A percentile compares a stretch with the other conserved stretches of the same genome.
phyloP scores from a whole-genome alignment of 2,888 invertebrate genomes.

The Stenurella melanura region DNA sequence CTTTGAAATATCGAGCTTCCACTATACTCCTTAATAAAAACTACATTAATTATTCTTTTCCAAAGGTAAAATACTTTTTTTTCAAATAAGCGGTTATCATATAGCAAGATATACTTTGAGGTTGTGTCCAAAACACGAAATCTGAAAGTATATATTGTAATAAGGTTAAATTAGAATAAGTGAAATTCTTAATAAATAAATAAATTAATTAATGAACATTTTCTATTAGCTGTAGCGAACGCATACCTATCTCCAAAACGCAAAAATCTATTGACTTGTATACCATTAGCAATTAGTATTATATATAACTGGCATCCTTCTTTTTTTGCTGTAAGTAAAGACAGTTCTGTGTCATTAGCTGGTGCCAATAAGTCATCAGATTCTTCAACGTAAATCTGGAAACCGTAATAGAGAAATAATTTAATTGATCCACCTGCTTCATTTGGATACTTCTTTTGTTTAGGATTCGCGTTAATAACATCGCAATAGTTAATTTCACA shows the following conservation, averaged over 20 bases:
- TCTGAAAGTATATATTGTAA: slow-evolving; percentile 69
- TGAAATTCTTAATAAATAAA: too few species aligned
- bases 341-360: slow-evolving; percentile 76
- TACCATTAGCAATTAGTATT: slow-evolving; percentile 83
- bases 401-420: slow-evolving; percentile 19
- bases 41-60: slow-evolving; percentile 84
- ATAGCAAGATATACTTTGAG: slow-evolving; percentile 82
- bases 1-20: slow-evolving; percentile 47
- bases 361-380: slow-evolving; percentile 81
- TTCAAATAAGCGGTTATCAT: slow-evolving; percentile 81
- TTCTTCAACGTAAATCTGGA: slow-evolving; percentile 42
- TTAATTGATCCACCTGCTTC: neutral
- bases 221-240: neutral
- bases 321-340: slow-evolving; percentile 76
- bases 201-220: too few species aligned
- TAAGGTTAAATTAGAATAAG: too few species aligned
- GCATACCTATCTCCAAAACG: slow-evolving; percentile 81
- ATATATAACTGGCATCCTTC: slow-evolving; percentile 84
- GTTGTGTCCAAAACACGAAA: slow-evolving; percentile 82
- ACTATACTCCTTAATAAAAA: slow-evolving; percentile 80
- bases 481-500: too few species aligned
- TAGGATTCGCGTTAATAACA: too few species aligned
- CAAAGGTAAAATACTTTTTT: slow-evolving; percentile 82
- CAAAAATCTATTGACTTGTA: slow-evolving; percentile 81
- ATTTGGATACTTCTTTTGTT: too few species aligned